Evolutionary conservation across 2,113 vertebrate species (phyloP).

Genomic region (Misgurnus anguillicaudatus): DNA sequence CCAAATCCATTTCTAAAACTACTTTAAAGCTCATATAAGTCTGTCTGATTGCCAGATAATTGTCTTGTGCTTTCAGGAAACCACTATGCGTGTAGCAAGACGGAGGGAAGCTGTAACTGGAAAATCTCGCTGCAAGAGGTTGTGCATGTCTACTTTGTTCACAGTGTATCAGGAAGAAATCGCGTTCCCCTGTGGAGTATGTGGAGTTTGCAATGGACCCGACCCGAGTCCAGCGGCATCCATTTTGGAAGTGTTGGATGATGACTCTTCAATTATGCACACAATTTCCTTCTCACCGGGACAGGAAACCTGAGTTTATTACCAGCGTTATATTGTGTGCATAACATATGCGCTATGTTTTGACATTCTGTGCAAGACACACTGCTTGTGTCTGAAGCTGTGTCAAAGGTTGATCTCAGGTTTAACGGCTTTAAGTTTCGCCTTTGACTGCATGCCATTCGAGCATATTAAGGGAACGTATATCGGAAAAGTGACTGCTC

Average conservation of each 20-base stretch:
- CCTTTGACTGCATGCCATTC: not conserved
- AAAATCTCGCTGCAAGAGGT: constrained; percentile 33
- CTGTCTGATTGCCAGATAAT: constrained; percentile 46
- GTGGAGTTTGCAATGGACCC: not conserved
- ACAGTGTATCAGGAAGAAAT: constrained; percentile 70
- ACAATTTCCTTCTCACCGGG: constrained; percentile 31
- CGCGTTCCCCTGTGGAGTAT: constrained; percentile 35
- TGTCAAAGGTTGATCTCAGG: not conserved
- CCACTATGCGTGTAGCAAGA: constrained; percentile 1
- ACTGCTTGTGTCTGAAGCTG: not conserved
- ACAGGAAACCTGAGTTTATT: constrained; percentile 38
- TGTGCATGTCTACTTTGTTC: constrained; percentile 60
- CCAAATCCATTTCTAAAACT: constrained; percentile 18
- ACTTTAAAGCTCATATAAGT: constrained; percentile 11
- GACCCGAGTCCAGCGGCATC: not conserved
- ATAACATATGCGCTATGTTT: not conserved
- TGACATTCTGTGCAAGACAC: too few relatives aligned
- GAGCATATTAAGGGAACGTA: constrained; percentile 28
- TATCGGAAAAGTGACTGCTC: constrained; percentile 12
- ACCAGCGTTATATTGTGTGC: constrained; percentile 1
- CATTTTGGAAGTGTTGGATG: constrained; percentile 44
- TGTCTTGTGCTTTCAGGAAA: constrained; percentile 49
- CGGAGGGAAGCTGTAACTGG: not conserved
- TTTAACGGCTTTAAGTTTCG: constrained; percentile 18
- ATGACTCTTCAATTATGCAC: constrained; percentile 10